A percentile compares a stretch with the other conserved stretches of the same genome.
phyloP scores from a whole-genome alignment of 2,888 invertebrate species.

The Macrosiphum euphorbiae region DNA sequence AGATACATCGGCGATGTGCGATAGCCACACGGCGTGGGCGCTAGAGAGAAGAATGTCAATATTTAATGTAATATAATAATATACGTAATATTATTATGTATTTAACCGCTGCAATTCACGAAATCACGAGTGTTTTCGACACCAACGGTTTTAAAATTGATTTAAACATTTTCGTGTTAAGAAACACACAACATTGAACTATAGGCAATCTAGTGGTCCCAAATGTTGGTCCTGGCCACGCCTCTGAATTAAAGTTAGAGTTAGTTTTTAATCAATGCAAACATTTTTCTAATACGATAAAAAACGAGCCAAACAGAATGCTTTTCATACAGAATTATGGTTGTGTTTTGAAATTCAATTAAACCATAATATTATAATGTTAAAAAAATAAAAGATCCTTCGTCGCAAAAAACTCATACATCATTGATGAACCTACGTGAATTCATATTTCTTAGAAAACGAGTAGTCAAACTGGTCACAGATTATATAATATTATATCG shows the following conservation, averaged over 20 bases:
- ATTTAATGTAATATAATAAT: neutral
- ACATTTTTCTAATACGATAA: too few relatives aligned
- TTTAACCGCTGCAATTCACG: neutral
- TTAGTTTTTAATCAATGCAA: neutral
- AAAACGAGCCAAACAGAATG: too few relatives aligned
- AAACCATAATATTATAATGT: too few relatives aligned
- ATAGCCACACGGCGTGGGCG: neutral
- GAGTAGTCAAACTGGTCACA: too few relatives aligned
- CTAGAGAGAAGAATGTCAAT: neutral
- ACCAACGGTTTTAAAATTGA: neutral
- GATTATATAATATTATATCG: too few relatives aligned
- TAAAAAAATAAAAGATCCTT: too few relatives aligned
- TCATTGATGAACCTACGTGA: too few relatives aligned
- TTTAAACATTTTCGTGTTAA: neutral
- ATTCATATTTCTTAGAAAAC: too few relatives aligned
- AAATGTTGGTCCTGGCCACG: neutral
- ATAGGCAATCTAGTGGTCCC: neutral
- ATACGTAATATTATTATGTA: neutral
- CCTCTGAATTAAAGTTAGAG: neutral
- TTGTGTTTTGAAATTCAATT: too few relatives aligned
- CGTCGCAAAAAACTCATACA: too few relatives aligned
- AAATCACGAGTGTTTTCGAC: constrained; percentile 3
- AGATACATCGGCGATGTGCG: neutral
- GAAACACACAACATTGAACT: too few relatives aligned
- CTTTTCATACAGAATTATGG: too few relatives aligned